Evolutionary conservation across 2,797 vertebrate species (phyloP).

Genomic region (Betta splendens): DNA sequence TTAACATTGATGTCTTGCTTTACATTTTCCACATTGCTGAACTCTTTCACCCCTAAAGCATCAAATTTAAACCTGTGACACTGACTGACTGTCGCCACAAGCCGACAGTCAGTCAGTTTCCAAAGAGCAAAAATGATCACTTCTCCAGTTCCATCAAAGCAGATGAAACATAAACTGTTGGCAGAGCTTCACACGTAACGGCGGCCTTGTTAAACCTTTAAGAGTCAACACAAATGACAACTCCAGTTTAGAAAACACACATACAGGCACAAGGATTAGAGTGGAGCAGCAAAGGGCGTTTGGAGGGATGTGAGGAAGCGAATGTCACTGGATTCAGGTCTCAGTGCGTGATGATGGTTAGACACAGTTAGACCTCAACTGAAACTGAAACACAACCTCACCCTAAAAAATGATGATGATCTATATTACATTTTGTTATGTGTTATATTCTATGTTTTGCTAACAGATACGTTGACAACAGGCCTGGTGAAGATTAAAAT

Average conservation of each 20-base stretch:
- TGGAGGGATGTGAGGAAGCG: not conserved
- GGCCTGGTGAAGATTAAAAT: too few relatives aligned
- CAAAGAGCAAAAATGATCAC: constrained; percentile 32
- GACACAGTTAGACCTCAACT: too few relatives aligned
- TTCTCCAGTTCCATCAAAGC: constrained; percentile 29
- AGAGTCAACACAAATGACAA: constrained; percentile 30
- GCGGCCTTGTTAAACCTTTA: constrained; percentile 15
- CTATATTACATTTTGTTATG: too few relatives aligned
- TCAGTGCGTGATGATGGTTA: too few relatives aligned
- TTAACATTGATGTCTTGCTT: not conserved
- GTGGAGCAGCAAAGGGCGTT: not conserved
- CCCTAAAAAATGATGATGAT: too few relatives aligned
- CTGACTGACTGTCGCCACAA: constrained; percentile 16
- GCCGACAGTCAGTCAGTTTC: too few relatives aligned
- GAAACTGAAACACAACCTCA: too few relatives aligned
- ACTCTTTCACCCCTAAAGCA: constrained; percentile 9
- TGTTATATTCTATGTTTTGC: too few relatives aligned
- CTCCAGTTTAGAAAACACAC: not conserved
- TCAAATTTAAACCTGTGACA: constrained; percentile 24
- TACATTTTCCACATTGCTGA: constrained; percentile 15
- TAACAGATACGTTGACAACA: too few relatives aligned
- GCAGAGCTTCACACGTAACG: constrained; percentile 20
- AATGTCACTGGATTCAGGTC: not conserved
- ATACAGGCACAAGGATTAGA: constrained; percentile 15
- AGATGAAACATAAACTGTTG: constrained; percentile 23